phyloP scores from a whole-genome alignment of 1,140 invertebrate species.

The Hyphantria cunea region DNA sequence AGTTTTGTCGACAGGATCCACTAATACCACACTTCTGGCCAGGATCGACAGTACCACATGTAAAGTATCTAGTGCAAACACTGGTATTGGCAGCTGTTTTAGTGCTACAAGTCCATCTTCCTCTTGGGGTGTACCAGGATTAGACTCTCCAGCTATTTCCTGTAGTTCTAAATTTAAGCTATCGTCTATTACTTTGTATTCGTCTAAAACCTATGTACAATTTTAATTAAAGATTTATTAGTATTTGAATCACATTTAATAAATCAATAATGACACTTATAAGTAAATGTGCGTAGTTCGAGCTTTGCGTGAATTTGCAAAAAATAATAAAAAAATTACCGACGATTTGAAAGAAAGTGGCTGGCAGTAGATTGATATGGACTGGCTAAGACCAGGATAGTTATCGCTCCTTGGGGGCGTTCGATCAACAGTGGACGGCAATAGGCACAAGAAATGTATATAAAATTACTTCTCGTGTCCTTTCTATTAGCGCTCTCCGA shows the following conservation, averaged over 20 bases:
- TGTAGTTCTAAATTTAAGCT: constrained; percentile 54
- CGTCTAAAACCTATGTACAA: constrained; percentile 41
- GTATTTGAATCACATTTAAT: not conserved
- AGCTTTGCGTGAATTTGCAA: too few relatives aligned
- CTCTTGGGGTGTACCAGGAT: constrained; percentile 25
- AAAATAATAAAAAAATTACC: too few relatives aligned
- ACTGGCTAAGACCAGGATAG: too few relatives aligned
- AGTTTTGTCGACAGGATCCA: constrained; percentile 43
- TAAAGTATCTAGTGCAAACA: constrained; percentile 57
- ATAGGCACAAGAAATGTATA: too few relatives aligned
- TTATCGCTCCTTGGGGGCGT: too few relatives aligned
- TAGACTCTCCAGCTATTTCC: constrained; percentile 43
- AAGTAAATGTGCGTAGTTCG: too few relatives aligned
- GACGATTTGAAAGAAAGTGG: too few relatives aligned
- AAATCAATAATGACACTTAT: too few relatives aligned
- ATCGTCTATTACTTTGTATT: constrained; percentile 46
- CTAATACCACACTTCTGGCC: constrained; percentile 49
- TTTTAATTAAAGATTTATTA: not conserved
- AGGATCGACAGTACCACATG: constrained; percentile 53
- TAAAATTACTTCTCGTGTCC: too few relatives aligned
- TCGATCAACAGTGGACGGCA: too few relatives aligned
- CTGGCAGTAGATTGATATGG: too few relatives aligned
- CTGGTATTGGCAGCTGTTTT: constrained; percentile 60
- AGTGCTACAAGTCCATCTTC: constrained; percentile 54
- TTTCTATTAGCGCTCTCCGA: too few relatives aligned